Evolutionary conservation across 1,140 invertebrate genomes (phyloP), one percentile per base, ranked within the genome.

Genomic region (Calycopis cecrops): DNA sequence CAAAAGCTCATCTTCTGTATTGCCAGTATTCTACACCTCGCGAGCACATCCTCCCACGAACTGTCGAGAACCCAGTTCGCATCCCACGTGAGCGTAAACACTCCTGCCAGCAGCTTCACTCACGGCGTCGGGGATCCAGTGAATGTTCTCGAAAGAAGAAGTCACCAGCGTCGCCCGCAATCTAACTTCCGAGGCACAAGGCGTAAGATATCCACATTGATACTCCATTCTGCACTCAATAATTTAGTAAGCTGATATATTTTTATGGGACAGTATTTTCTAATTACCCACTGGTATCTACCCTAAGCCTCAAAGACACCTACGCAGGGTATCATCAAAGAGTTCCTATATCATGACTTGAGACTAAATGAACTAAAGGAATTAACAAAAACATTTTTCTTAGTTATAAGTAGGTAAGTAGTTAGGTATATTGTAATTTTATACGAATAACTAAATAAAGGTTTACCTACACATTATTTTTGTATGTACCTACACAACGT

Each of bases 121-220:
- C 87, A 88, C 52, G 86, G 87, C 9, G 86, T 88, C 8, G 85
- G 87, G 4, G 76, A 87, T 51, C 76, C 77, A 0, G 35, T 82
- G 44, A 52, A 70, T 0, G 12, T 71, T 40, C 52, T 71, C 4
- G 64, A 63, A 6, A 63, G 67, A 50, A 63, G 63, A 42, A 52
- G 59, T 17, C 62, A 65, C 50, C 69, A 69, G 8, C 55, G 55
- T 16, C 35, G 48, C 12, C 57, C 60, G 9, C 62, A 55, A 55
- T 57, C 50, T 47, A 63, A 35, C 55, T 55, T 60, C 67, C 72
- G 48, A 62, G 73, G 58, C 40, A 63, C 72, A 28, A 62, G 62
- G 61, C 66, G 76, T 79, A 63, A 66, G 72, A 66, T 34, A n/a
- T n/a, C n/a, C n/a, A n/a, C n/a, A n/a, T n/a, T n/a, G n/a, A n/a